A percentile compares a stretch with the other conserved stretches of the same genome.
Conservation (phyloP, 53 echinoderm and acorn worm species). For the Hippasteria phrygiana region DNA sequence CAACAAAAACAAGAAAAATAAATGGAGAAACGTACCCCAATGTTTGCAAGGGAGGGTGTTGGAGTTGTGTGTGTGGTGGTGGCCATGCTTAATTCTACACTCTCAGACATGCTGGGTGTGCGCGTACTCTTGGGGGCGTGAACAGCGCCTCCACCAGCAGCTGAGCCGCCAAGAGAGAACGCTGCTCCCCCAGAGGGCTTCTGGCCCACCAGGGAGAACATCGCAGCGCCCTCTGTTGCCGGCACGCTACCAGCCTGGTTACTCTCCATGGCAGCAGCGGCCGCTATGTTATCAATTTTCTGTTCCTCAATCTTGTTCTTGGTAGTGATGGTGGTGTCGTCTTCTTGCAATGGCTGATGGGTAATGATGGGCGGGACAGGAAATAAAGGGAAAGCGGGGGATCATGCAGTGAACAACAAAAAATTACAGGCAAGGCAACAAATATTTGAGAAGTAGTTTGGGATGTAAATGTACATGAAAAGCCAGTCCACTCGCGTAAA, state of each 20-base stretch:
- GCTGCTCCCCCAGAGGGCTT: constrained; percentile 14
- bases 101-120: not conserved
- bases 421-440: not conserved
- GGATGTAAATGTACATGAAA: not conserved
- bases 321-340: constrained; percentile 2
- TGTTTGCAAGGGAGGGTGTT: constrained; percentile 56
- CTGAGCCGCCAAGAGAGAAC: constrained; percentile 36
- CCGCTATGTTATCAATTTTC: constrained; percentile 51
- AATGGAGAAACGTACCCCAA: constrained; percentile 49
- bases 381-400: not conserved
- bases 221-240: constrained; percentile 49
- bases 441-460: not conserved
- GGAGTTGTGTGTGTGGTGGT: constrained; percentile 9
- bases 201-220: constrained; percentile 26
- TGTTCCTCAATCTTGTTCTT: constrained; percentile 33
- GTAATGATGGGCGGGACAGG: not conserved
- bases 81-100: constrained; percentile 48
- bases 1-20: constrained; percentile 5
- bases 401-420: constrained; percentile 34
- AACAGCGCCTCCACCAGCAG: constrained; percentile 41
- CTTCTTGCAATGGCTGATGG: constrained; percentile 59
- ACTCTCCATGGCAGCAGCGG: constrained; percentile 19
- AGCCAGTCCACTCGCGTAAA: not conserved
- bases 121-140: constrained; percentile 5
- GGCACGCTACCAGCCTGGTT: constrained; percentile 29